These are phyloP conservation scores for Gari tellinella DNA, from an alignment of 2,888 invertebrate species.

Conservation along the genomic window DNA sequence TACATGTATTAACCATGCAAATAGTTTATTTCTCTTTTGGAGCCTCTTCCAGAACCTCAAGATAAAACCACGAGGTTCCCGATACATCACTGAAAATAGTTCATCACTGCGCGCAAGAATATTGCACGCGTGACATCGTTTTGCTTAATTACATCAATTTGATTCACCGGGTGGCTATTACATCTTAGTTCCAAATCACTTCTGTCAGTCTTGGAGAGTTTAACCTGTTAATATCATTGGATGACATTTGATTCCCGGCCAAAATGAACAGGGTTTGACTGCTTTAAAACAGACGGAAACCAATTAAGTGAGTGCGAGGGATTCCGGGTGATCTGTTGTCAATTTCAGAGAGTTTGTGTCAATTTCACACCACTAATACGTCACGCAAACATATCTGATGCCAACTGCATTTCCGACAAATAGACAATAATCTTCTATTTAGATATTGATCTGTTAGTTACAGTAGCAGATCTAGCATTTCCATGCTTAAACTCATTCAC, in stretches of 20 bases:
- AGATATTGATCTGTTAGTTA: no score
- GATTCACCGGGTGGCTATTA: constrained; percentile 28
- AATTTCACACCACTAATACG: constrained; percentile 11
- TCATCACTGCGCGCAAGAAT: constrained; percentile 33
- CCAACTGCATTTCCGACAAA: no score
- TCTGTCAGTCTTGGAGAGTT: constrained; percentile 37
- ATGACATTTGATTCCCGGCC: constrained; percentile 42
- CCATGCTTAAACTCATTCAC: no score
- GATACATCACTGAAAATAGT: constrained; percentile 24
- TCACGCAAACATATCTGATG: no score
- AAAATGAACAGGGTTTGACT: constrained; percentile 28
- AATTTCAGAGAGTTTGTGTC: constrained; percentile 41
- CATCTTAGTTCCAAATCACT: constrained; percentile 38
- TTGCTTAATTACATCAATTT: constrained; percentile 49
- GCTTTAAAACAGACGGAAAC: constrained; percentile 50
- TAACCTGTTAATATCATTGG: constrained; percentile 46
- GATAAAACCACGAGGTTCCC: neutral
- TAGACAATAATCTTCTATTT: no score
- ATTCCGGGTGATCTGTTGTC: constrained; percentile 49
- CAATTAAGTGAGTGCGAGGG: constrained; percentile 40
- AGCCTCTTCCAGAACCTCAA: no score
- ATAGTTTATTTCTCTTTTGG: no score
- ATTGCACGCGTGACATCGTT: constrained; percentile 40
- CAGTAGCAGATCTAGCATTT: no score
- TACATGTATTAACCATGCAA: no score